Evolutionary conservation across 2,888 invertebrate genomes (phyloP), one percentile per base, ranked within the genome.

Genomic region (Lasiommata megera): DNA sequence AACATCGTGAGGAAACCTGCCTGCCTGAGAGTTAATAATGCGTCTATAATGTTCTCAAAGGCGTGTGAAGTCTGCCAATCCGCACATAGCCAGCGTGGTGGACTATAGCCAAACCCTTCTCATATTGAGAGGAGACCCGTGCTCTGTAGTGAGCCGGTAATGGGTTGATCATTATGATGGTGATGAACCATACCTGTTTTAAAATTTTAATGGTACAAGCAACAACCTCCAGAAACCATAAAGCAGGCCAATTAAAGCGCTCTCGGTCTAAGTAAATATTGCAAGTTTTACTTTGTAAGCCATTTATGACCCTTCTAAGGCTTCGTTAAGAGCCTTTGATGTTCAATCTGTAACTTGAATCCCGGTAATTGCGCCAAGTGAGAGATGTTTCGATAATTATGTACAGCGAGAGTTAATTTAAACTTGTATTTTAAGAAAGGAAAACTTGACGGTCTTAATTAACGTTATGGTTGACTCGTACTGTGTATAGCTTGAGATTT

Each of bases 311-410:
- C 78, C 77, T 82, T 78, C 78, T 77, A 80, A 81, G 79, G 79
- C 79, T 86, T 88, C 88, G 88, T 89, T 89, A 88, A 83, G 74
- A 72, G 68, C 72, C 84, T 89, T 89, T 89, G 88, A 89, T 87
- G 88, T 89, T 85, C 85, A 87, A 88, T 88, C 85, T 84, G 84
- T 80, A 80, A 82, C 82, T 70, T 74, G 77, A 84, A 81, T 80
- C 80, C 80, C 73, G 68, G 80, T 87, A 83, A 88, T 87, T 87
- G 77, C 81, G 74, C 70, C 67, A 67, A 72, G 73, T 68, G 69
- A 73, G 66, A 67, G 66, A 68, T 68, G 71, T 70, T 71, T 68
- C 67, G 67, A 67, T 68, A 64, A 76, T 74, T 70, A 65, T 66
- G 60, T 63, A 66, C 58, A 54, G 29, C 48, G 52, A 56, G 56